Evolutionary conservation across 2,113 vertebrate genomes (phyloP), one percentile per base, ranked within the genome.

Genomic region (Prionailurus bengalensis): DNA sequence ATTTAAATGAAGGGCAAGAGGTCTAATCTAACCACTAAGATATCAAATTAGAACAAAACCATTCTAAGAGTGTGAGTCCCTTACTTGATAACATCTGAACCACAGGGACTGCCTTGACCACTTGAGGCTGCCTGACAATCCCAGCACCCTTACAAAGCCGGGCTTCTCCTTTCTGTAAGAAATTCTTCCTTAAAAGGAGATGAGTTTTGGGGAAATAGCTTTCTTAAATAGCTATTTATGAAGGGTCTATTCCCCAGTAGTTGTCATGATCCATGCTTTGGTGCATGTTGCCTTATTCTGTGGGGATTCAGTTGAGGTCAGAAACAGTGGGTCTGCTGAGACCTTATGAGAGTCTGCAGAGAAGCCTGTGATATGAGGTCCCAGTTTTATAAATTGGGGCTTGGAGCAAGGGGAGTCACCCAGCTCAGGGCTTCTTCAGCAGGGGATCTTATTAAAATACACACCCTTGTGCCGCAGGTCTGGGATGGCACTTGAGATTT

Each of bases 131-230:
- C 27, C 21, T 27, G 61, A 8, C 39, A 39, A 4, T 4, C 36
- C 31, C 2, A 36, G 9, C 4, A 29, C 17, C 45, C 29, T 86
- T 27, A 33, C 51, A 16, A 27, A 21, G 42, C 17, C 19, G 55
- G 7, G 2, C 7, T 96, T 93, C 8, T 8, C 33, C 15, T 68
- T 95, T 68, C 76, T 94, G 48, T 42, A 51, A 97, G 86, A 91
- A 84, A 87, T 17, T 79, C 55, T 58, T 92, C 68, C 84, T 73
- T 76, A 51, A 90, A 73, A 95, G 19, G 53, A 48, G 27, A 89
- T 21, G 25, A 0, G 10, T 42, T 63, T 63, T 14, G 19, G n/a
- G n/a, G 11, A 65, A 96, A 71, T 33, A 15, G 0, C 42, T 55
- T 91, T 91, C 92, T 58, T 80, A 89, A 76, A 58, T 2, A 61